Evolutionary conservation across 2,888 invertebrate genomes (phyloP).

Genomic region (Xylota sylvarum): DNA sequence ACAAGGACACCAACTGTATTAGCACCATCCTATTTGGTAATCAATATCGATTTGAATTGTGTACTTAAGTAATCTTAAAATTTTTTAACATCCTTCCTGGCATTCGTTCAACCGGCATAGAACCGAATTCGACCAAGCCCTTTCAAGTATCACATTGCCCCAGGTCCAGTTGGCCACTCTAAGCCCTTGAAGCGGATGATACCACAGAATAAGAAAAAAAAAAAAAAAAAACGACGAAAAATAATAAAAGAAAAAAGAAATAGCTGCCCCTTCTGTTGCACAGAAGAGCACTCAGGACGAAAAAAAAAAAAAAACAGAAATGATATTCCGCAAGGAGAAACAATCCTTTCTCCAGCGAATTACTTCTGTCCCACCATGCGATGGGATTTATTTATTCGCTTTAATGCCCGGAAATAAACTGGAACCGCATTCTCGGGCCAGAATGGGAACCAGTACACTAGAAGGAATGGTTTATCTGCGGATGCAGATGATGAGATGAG

Average conservation of each 20-base stretch:
- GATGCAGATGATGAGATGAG: constrained; percentile 71
- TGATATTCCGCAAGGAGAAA: constrained; percentile 43
- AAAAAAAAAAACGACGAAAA: no score
- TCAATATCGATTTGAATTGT: constrained; percentile 13
- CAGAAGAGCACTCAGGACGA: constrained; percentile 21
- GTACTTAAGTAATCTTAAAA: constrained; percentile 10
- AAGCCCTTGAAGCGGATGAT: constrained; percentile 21
- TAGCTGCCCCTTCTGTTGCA: background rate
- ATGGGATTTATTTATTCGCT: constrained; percentile 72
- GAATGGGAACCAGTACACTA: constrained; percentile 30
- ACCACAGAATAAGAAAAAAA: background rate
- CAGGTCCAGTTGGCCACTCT: constrained; percentile 19
- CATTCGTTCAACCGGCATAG: background rate
- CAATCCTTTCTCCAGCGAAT: constrained; percentile 52
- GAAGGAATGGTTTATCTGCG: constrained; percentile 56
- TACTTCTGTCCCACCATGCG: constrained; percentile 41
- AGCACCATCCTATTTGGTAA: background rate
- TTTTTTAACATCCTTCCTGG: constrained; percentile 9
- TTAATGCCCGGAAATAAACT: constrained; percentile 75
- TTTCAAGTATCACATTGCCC: constrained; percentile 21
- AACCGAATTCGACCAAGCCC: background rate
- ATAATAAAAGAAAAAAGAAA: constrained; percentile 14
- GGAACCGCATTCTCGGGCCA: constrained; percentile 58
- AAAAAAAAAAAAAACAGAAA: constrained; percentile 4
- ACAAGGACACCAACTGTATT: background rate